Percentiles rank a stretch among this genome's conserved stretches.
phyloP scores from a whole-genome alignment of 2,888 invertebrate genomes.

The Lasiommata megera region DNA sequence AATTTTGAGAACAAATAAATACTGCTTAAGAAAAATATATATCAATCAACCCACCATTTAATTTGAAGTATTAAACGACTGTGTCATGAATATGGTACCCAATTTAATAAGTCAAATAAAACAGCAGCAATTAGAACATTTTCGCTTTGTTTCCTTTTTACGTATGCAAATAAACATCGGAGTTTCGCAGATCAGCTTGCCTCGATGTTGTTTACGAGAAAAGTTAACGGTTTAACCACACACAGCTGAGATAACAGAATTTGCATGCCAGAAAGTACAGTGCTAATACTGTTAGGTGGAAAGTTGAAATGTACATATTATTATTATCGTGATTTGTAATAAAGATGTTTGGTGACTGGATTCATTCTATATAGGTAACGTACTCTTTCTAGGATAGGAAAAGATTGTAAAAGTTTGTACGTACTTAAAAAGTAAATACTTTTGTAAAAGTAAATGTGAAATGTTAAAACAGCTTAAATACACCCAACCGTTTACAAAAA shows the following conservation, averaged over 20 bases:
- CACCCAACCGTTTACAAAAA: too few species aligned
- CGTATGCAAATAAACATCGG: constrained; percentile 22
- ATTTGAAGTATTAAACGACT: background rate
- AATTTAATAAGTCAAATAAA: constrained; percentile 3
- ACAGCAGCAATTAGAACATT: constrained; percentile 16
- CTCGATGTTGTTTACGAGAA: constrained; percentile 21
- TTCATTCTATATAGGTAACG: too few species aligned
- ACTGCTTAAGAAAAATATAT: too few species aligned
- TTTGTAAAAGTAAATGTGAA: too few species aligned
- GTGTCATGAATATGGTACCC: background rate
- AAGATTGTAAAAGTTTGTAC: too few species aligned
- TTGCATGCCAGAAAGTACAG: constrained; percentile 21
- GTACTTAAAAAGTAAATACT: too few species aligned
- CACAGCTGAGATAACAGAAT: constrained; percentile 21
- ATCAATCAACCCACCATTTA: background rate
- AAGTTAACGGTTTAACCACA: constrained; percentile 22
- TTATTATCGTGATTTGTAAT: too few species aligned
- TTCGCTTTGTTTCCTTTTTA: constrained; percentile 24
- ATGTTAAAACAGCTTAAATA: too few species aligned
- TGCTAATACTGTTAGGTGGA: background rate
- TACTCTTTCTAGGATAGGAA: too few species aligned
- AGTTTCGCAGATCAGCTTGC: constrained; percentile 17
- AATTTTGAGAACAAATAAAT: too few species aligned
- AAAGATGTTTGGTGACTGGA: too few species aligned
- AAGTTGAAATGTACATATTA: background rate